Conservation (phyloP, 2,888 invertebrate species). For the Aphrophora alni region DNA sequence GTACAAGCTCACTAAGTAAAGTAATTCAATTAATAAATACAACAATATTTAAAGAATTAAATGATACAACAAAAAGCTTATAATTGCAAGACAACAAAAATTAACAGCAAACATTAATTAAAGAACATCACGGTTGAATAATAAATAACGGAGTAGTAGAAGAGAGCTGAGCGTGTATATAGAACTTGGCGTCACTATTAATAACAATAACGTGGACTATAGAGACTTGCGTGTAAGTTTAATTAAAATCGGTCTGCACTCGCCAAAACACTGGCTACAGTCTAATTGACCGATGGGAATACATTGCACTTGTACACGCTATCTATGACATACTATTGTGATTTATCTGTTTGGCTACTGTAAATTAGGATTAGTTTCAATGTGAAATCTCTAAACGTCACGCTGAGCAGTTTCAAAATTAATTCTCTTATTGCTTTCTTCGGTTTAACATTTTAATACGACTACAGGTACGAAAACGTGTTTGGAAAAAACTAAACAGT, state of each 20-base stretch:
- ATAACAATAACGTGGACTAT: background rate
- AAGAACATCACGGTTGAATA: conserved; percentile 9
- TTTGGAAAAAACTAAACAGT: no score
- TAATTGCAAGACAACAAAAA: background rate
- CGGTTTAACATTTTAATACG: background rate
- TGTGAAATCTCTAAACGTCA: background rate
- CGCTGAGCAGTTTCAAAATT: background rate
- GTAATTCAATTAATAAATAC: background rate
- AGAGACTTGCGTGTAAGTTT: conserved; percentile 11
- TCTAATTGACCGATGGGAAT: background rate
- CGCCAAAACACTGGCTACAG: conserved; percentile 25
- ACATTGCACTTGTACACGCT: background rate
- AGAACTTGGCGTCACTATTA: background rate
- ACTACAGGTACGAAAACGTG: background rate
- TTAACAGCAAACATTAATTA: background rate
- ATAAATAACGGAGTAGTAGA: background rate
- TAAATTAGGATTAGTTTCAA: background rate
- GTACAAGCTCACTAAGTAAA: no score
- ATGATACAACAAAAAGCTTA: background rate
- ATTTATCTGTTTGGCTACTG: background rate
- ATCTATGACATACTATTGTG: background rate
- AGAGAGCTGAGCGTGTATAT: background rate
- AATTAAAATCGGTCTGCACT: conserved; percentile 28
- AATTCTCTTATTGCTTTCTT: background rate
- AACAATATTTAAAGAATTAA: background rate